Base-by-base conservation (phyloP, 30 jellyfish, hydroid and myxozoan species). In the Aurelia aurita complex sp. Pacific region DNA sequence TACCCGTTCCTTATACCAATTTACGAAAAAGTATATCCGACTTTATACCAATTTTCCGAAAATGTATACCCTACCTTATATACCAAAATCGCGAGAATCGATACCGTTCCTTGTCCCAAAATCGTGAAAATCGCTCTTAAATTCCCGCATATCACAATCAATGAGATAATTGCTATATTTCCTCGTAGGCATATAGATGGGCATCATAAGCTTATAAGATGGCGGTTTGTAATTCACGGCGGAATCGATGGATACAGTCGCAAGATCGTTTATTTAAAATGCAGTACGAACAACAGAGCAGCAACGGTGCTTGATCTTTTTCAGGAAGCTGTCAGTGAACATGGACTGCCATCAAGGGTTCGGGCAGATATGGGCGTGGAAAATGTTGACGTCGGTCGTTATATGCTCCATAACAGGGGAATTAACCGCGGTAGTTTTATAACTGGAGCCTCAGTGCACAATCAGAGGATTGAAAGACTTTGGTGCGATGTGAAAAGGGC, bases 111-210 rank as follows among this genome's bases (percentile, higher is more conserved):
- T 23, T 23, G 29, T 23, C 29, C 29, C 29, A 23, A 23, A 23
- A 23, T 23, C 29, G 29, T 38, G 50, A 38, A 2, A 5, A 38
- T 38, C 3, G 3, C 5, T 6, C 4, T 43, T 5, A 9, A 43
- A 43, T 43, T 43, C 54, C 10, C 54, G 5, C 10, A 2, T 5
- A 43, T 1, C 54, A 43, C 54, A 7, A 4, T 7, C 1, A 4
- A 5, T 0, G 12, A 5, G 12, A 43, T 43, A 43, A 43, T 43
- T 43, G 54, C 54, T 43, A 43, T 43, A 0, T 43, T 43, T 43
- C 54, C 54, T 43, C 54, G 3, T 54, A 79, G 89, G 89, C 89
- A 79, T 43, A 65, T 79, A 59, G 89, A 79, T 64, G 76, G 89
- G 23, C 80, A 79, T 64, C 89, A 79, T 42, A 79, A 79, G 83